phyloP scores from a whole-genome alignment of 2,888 invertebrate species.

The Nematopogon swammerdamellus region DNA sequence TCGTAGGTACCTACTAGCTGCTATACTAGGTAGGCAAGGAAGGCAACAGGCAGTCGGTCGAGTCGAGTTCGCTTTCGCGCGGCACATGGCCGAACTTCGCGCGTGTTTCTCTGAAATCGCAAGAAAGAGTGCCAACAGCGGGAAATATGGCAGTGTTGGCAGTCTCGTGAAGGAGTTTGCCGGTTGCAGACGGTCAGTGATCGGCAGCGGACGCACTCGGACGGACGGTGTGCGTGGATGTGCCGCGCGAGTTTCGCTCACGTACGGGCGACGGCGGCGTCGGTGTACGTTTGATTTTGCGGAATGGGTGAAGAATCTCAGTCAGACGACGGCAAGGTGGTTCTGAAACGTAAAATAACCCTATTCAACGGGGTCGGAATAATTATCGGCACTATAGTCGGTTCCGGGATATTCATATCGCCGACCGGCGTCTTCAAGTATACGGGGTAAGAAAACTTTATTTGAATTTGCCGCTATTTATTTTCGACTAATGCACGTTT shows the following conservation, averaged over 20 bases:
- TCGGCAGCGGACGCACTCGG: background rate
- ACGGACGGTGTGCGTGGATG: too few relatives aligned
- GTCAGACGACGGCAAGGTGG: conserved; percentile 54
- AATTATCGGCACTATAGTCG: conserved; percentile 86
- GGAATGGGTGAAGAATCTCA: conserved; percentile 49
- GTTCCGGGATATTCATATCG: conserved; percentile 89
- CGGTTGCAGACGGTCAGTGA: background rate
- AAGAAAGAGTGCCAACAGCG: too few relatives aligned
- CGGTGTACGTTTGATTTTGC: conserved; percentile 30
- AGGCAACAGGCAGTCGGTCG: background rate
- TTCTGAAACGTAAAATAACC: conserved; percentile 78
- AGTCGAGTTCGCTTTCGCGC: background rate
- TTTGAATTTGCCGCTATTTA: conserved; percentile 25
- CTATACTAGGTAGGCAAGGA: background rate
- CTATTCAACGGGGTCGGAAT: conserved; percentile 83
- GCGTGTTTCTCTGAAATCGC: too few relatives aligned
- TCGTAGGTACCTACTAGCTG: too few relatives aligned
- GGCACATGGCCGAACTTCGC: background rate
- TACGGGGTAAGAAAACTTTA: conserved; percentile 53
- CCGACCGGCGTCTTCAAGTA: conserved; percentile 74
- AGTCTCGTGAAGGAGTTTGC: background rate
- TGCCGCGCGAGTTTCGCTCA: too few relatives aligned
- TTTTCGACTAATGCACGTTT: too few relatives aligned
- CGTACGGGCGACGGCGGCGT: conserved; percentile 11
- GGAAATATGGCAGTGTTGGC: background rate